A percentile compares a stretch with the other conserved stretches of the same genome.
Conservation (phyloP, 2,888 invertebrate species). For the Nemapogon koenigi region DNA sequence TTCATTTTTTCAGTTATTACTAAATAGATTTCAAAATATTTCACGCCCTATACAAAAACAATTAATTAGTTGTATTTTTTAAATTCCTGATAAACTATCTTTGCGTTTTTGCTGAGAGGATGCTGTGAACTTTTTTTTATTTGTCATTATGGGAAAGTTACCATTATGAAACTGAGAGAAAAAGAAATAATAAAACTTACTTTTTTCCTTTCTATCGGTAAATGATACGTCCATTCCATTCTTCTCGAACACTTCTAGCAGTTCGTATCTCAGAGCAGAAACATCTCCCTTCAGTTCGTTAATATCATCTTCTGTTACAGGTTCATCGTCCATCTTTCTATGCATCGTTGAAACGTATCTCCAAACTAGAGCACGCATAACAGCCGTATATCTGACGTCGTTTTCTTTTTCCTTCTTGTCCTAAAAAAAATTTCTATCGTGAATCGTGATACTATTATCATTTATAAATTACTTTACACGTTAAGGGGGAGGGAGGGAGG, state of each 20-base stretch:
- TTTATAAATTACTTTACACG: too few relatives aligned
- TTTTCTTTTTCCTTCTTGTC: constrained; percentile 70
- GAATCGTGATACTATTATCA: too few relatives aligned
- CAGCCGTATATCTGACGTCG: constrained; percentile 76
- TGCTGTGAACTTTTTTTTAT: too few relatives aligned
- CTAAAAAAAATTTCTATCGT: too few relatives aligned
- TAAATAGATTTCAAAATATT: too few relatives aligned
- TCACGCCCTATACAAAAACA: too few relatives aligned
- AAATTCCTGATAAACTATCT: too few relatives aligned
- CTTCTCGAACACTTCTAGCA: constrained; percentile 85
- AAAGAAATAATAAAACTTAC: constrained; percentile 50
- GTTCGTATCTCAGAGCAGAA: constrained; percentile 88
- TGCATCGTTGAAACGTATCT: constrained; percentile 90
- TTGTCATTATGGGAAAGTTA: too few relatives aligned
- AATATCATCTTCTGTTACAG: constrained; percentile 92
- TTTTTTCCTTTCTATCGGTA: constrained; percentile 75
- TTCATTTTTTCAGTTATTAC: too few relatives aligned
- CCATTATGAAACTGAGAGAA: constrained; percentile 9
- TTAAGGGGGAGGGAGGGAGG: too few relatives aligned
- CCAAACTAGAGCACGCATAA: constrained; percentile 92
- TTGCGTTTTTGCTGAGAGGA: too few relatives aligned
- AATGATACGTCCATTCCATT: constrained; percentile 87
- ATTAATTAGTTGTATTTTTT: too few relatives aligned
- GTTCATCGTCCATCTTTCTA: constrained; percentile 79
- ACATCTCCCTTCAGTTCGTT: constrained; percentile 95